Conservation (phyloP, 2,113 vertebrate species). For the Stomatorhinus ivindoensis region DNA sequence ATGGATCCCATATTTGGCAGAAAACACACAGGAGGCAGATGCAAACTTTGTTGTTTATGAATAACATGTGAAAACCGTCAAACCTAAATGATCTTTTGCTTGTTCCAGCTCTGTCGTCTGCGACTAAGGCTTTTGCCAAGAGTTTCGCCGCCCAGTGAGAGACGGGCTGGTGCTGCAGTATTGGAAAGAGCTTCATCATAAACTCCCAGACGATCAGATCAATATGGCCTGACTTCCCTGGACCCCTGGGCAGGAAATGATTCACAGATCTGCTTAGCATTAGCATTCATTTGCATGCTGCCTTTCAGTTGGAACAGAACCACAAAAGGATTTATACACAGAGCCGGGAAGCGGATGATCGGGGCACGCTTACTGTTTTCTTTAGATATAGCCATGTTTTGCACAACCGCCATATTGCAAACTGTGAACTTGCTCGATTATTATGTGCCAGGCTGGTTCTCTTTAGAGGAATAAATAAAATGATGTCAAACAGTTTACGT, state of each 20-base stretch:
- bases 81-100: conserved; percentile 67
- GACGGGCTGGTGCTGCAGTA: conserved; percentile 27
- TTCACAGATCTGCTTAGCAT: conserved; percentile 30
- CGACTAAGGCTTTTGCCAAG: conserved; percentile 51
- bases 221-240: conserved; percentile 26
- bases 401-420: neutral
- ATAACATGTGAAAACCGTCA: conserved; percentile 71
- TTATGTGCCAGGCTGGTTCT: neutral
- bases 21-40: conserved; percentile 55
- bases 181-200: conserved; percentile 23
- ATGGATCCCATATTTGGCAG: conserved; percentile 67
- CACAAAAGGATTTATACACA: conserved; percentile 17
- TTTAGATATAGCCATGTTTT: conserved; percentile 3
- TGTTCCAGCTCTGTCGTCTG: conserved; percentile 59
- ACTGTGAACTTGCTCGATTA: neutral
- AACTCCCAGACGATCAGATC: conserved; percentile 31
- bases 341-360: conserved; percentile 11
- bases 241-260: conserved; percentile 33
- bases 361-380: conserved; percentile 7
- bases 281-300: conserved; percentile 31
- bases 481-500: neutral
- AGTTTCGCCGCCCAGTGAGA: conserved; percentile 62
- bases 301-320: conserved; percentile 10
- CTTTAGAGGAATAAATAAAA: neutral
- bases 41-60: conserved; percentile 67